phyloP scores from a whole-genome alignment of 2,888 invertebrate species.

The Tenthredo amoena region DNA sequence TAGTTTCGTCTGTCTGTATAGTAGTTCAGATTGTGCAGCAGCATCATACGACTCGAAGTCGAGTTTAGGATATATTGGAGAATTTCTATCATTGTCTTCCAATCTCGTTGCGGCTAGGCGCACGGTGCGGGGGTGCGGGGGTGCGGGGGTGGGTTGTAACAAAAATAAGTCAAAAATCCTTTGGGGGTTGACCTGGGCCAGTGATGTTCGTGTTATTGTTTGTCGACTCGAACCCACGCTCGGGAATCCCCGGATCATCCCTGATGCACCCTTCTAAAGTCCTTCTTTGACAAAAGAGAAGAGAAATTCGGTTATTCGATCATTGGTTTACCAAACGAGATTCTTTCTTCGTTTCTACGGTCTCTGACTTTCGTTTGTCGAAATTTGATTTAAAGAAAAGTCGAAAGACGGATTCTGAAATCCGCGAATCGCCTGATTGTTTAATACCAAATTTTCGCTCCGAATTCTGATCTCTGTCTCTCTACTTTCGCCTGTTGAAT shows the following conservation, averaged over 20 bases:
- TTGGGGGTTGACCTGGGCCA: background rate
- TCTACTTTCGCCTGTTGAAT: background rate
- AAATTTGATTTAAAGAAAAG: background rate
- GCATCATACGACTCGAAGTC: background rate
- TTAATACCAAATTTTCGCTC: background rate
- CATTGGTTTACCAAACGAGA: background rate
- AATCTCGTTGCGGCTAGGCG: background rate
- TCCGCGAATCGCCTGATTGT: background rate
- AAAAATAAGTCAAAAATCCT: slow-evolving; percentile 12
- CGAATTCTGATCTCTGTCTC: background rate
- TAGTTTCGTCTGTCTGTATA: background rate
- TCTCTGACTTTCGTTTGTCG: background rate
- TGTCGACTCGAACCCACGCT: background rate
- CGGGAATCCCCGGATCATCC: slow-evolving; percentile 14
- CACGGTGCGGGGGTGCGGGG: no score
- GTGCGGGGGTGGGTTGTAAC: no score
- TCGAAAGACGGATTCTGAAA: background rate
- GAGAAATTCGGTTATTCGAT: background rate
- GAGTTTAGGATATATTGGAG: slow-evolving; percentile 28
- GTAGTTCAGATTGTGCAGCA: background rate
- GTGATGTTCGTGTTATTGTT: slow-evolving; percentile 31
- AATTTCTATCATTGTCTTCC: slow-evolving; percentile 44
- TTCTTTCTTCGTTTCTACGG: background rate
- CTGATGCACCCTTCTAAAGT: background rate
- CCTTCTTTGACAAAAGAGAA: background rate